Evolutionary conservation across 2,797 vertebrate species (phyloP).

Genomic region (Muscicapa striata): DNA sequence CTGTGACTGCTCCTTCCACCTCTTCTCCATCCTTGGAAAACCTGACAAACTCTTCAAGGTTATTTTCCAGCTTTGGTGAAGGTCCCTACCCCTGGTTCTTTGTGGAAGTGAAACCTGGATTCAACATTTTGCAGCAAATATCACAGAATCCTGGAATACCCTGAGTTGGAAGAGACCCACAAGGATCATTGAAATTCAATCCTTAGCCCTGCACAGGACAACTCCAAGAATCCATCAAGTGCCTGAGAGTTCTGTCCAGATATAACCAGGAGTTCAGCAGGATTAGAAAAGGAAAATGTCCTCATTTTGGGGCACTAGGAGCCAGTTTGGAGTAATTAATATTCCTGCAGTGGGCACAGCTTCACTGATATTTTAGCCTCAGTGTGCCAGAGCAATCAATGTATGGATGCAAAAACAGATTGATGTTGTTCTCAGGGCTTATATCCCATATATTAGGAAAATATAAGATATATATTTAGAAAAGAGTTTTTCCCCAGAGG

Average conservation of each 20-base stretch:
- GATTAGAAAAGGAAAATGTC: not conserved
- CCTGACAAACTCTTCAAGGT: not conserved
- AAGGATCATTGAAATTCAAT: rapidly evolving
- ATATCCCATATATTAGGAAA: not conserved
- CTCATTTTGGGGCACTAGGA: not conserved
- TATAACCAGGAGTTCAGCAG: not conserved
- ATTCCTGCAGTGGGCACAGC: not conserved
- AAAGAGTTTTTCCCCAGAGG: not conserved
- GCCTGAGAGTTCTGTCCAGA: not conserved
- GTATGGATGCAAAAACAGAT: not conserved
- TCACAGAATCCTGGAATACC: not conserved
- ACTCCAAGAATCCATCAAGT: rapidly evolving
- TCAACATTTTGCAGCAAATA: not conserved
- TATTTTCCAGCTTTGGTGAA: not conserved
- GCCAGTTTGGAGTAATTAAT: not conserved
- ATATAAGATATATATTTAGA: not conserved
- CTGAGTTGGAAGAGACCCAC: not conserved
- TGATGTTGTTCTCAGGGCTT: not conserved
- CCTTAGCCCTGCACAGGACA: not conserved
- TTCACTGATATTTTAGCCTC: not conserved
- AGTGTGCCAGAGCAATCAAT: not conserved
- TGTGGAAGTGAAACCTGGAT: rapidly evolving
- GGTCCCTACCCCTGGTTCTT: not conserved
- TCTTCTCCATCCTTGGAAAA: not conserved
- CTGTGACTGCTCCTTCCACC: not conserved